Conservation (phyloP, 2,113 vertebrate species). For the Hipposideros armiger region DNA sequence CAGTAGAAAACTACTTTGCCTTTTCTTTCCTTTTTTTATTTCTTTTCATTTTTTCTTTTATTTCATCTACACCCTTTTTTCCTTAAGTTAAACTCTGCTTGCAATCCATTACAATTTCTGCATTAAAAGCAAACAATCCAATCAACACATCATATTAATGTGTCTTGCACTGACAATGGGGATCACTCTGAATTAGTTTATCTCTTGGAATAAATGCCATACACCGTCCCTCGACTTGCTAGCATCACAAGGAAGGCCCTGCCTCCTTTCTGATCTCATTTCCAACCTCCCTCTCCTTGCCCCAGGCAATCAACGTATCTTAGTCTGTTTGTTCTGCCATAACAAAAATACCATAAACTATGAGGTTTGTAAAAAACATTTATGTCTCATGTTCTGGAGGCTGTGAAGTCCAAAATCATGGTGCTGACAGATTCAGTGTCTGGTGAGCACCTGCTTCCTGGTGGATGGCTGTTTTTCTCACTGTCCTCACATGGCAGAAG, state of each 20-base stretch:
- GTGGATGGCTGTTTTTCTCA: not conserved
- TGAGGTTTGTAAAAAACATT: not conserved
- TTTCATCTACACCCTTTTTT: not conserved
- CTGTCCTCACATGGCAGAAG: not conserved
- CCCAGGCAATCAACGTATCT: not conserved
- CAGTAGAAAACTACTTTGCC: not conserved
- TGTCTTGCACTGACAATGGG: not conserved
- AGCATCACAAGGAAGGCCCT: not conserved
- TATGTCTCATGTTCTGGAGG: not conserved
- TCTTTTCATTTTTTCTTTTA: not conserved
- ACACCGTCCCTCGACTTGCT: not conserved
- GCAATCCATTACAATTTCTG: not conserved
- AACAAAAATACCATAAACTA: not conserved
- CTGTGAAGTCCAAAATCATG: not conserved
- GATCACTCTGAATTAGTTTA: not conserved
- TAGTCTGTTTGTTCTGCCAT: not conserved
- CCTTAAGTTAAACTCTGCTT: not conserved
- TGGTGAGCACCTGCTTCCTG: not conserved
- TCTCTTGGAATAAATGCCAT: not conserved
- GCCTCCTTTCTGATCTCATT: not conserved
- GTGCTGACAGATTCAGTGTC: not conserved
- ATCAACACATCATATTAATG: not conserved
- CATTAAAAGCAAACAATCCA: conserved; percentile 18
- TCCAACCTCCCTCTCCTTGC: not conserved
- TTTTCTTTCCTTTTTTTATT: not conserved